A percentile compares a stretch with the other conserved stretches of the same genome.
phyloP scores from a whole-genome alignment of 2,113 vertebrate species.

The Telmatochromis sp. region DNA sequence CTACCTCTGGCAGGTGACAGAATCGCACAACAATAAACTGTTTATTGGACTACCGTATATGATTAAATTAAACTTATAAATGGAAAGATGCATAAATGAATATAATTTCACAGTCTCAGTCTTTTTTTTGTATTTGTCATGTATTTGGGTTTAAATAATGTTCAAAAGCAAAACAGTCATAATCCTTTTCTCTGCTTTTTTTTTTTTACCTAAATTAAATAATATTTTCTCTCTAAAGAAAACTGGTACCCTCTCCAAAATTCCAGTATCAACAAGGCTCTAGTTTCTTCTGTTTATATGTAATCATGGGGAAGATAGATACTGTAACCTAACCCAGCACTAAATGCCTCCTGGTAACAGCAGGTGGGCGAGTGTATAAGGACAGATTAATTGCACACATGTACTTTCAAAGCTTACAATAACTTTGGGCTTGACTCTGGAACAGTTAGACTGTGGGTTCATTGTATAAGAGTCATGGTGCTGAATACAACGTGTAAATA shows the following conservation, averaged over 20 bases:
- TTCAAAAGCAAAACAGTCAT: neutral
- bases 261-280: neutral
- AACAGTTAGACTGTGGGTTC: neutral
- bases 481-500: neutral
- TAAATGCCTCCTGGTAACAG: neutral
- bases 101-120: neutral
- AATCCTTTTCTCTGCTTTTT: neutral
- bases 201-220: neutral
- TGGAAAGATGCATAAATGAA: neutral
- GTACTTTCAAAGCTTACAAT: neutral
- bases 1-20: conserved; percentile 1
- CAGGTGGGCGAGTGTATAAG: conserved; percentile 4
- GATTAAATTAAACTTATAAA: neutral
- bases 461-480: neutral
- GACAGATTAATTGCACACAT: neutral
- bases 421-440: neutral
- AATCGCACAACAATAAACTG: neutral
- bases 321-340: neutral
- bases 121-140: neutral
- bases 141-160: neutral
- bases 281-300: neutral
- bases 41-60: neutral
- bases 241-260: neutral
- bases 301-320: conserved; percentile 1
- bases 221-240: neutral